A percentile compares a stretch with the other conserved stretches of the same genome.
Evolutionary conservation across 2,888 invertebrate species (phyloP).

Genomic region (Euplexia lucipara): DNA sequence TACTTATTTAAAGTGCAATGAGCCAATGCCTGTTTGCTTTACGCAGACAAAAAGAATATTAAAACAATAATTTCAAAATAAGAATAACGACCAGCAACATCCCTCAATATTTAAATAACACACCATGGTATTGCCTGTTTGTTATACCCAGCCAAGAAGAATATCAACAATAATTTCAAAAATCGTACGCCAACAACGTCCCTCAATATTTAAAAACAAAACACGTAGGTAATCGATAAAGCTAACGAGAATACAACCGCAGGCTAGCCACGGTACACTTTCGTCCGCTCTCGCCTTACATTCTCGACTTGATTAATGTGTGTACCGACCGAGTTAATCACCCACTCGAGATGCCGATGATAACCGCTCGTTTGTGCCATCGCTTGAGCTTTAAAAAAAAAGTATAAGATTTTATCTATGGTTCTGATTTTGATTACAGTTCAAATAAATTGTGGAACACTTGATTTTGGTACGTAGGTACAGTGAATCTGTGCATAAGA

Average conservation of each 20-base stretch:
- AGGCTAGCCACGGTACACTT: slow-evolving; percentile 79
- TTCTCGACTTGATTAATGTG: slow-evolving; percentile 88
- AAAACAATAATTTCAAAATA: too few species aligned
- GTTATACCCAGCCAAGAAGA: neutral
- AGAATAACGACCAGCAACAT: too few species aligned
- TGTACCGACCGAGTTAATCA: slow-evolving; percentile 83
- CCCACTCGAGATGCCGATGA: slow-evolving; percentile 83
- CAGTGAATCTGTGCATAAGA: neutral
- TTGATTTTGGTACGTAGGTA: slow-evolving; percentile 2
- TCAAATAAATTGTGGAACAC: slow-evolving; percentile 38
- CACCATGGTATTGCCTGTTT: too few species aligned
- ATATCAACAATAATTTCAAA: slow-evolving; percentile 13
- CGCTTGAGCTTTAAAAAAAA: slow-evolving; percentile 57
- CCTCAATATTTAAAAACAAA: slow-evolving; percentile 32
- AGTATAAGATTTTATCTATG: slow-evolving; percentile 58
- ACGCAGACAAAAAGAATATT: too few species aligned
- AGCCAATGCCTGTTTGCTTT: too few species aligned
- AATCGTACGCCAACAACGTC: slow-evolving; percentile 8
- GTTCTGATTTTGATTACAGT: slow-evolving; percentile 44
- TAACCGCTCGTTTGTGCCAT: slow-evolving; percentile 68
- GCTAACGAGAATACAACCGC: slow-evolving; percentile 65
- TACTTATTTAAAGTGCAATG: too few species aligned
- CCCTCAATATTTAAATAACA: too few species aligned
- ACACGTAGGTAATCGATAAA: slow-evolving; percentile 40
- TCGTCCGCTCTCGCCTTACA: slow-evolving; percentile 86